Conservation (phyloP, 1,140 invertebrate species). For the Zaprionus davidi region DNA sequence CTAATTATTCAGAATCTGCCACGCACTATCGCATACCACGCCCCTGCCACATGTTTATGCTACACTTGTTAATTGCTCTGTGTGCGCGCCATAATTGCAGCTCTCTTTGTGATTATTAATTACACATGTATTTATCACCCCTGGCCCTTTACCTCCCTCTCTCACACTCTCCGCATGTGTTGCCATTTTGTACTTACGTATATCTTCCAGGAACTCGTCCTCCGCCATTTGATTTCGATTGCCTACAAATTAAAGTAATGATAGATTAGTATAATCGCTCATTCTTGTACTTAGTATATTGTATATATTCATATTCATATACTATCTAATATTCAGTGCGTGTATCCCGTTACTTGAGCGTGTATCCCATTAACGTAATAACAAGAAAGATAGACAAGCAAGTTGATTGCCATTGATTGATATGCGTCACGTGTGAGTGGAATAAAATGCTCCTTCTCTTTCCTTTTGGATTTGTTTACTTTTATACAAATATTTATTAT, state of each 20-base stretch:
- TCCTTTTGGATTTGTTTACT: not conserved
- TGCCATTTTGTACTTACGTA: constrained; percentile 63
- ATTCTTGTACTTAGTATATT: not conserved
- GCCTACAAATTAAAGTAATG: constrained; percentile 65
- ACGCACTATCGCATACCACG: not conserved
- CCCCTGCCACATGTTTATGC: constrained; percentile 42
- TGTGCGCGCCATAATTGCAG: constrained; percentile 51
- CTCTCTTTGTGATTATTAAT: constrained; percentile 43
- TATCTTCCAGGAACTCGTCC: constrained; percentile 61
- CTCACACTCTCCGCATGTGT: no score
- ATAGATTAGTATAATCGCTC: constrained; percentile 52
- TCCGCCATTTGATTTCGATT: constrained; percentile 71
- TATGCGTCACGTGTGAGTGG: not conserved
- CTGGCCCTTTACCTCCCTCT: not conserved
- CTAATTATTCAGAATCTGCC: constrained; percentile 61
- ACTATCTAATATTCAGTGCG: not conserved
- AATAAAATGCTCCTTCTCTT: not conserved
- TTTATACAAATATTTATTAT: not conserved
- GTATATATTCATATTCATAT: not conserved
- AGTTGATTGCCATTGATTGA: constrained; percentile 21
- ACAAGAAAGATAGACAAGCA: not conserved
- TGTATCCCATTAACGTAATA: constrained; percentile 1
- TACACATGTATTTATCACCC: constrained; percentile 20
- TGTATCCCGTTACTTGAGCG: not conserved
- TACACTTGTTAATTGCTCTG: constrained; percentile 47